Base-by-base conservation (phyloP, 2,888 invertebrate genomes). In the Macaria notata region DNA sequence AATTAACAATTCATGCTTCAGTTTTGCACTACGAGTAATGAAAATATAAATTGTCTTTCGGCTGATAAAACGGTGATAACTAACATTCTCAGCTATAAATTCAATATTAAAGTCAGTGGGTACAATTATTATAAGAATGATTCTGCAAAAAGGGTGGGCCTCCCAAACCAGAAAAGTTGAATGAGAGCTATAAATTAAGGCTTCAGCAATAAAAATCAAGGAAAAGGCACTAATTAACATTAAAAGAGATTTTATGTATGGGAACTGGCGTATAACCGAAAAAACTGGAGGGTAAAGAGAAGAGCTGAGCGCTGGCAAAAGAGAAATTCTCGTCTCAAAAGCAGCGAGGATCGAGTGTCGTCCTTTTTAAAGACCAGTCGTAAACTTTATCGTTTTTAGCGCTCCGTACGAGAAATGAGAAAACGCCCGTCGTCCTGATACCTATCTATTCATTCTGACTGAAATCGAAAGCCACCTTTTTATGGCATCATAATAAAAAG, bases 331-430 rank as follows among this genome's bases (percentile, higher is more conserved):
- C 79, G 79, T 84, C 85, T 84, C 76, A 82, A 86, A 85, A 86
- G 86, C 76, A 78, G 71, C 71, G 73, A 57, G 81, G 79, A 77
- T 79, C 80, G 80, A 74, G 78, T 82, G 82, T 83, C 83, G 82
- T 83, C 83, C 79, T 79, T 78, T 84, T 82, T 80, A 79, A 79
- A 77, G 76, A 78, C 74, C 78, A 72, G 78, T 85, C 87, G 83
- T 86, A 86, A 86, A 86, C 69, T 84, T 86, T 86, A 87, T 83
- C 79, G 83, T 76, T 81, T 82, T 83, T 78, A 81, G 79, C 78
- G 84, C 78, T 81, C 79, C 78, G 76, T 73, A 75, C 76, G 73
- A 71, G 78, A 78, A 81, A 81, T 79, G 79, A 81, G 73, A 74
- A 72, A 75, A 77, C 72, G 71, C 70, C 59, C 64, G 53, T 8